Evolutionary conservation across 1,140 invertebrate genomes (phyloP).

Genomic region (Calliphora vicina): DNA sequence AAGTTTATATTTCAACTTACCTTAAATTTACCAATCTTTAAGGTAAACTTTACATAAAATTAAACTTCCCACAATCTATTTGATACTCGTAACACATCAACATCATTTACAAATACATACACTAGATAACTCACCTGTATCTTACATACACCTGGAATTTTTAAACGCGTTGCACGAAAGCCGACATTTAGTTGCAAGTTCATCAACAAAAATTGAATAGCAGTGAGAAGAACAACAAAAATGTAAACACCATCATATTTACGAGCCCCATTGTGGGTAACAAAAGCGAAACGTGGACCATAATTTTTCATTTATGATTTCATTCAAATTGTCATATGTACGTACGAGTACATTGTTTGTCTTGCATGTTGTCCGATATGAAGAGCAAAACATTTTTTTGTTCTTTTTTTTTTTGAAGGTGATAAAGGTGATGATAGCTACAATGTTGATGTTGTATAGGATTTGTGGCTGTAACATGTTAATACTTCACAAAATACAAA

Average conservation of each 20-base stretch:
- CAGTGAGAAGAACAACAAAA: neutral
- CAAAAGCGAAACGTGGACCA: neutral
- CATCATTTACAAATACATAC: neutral
- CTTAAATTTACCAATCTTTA: too few relatives aligned
- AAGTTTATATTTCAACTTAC: too few relatives aligned
- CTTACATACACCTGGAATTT: too few relatives aligned
- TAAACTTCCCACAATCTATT: too few relatives aligned
- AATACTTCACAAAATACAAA: neutral
- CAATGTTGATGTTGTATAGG: neutral
- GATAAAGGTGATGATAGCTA: neutral
- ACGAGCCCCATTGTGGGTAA: neutral
- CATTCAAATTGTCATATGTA: neutral
- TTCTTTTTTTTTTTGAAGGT: neutral
- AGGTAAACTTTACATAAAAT: too few relatives aligned
- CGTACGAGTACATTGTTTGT: too few relatives aligned
- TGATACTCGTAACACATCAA: too few relatives aligned
- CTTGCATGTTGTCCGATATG: neutral
- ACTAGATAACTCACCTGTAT: too few relatives aligned
- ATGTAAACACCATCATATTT: neutral
- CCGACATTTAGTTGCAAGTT: neutral
- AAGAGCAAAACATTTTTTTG: too few relatives aligned
- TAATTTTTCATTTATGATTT: neutral
- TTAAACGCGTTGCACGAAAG: neutral
- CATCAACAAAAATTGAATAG: neutral
- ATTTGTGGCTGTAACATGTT: neutral